These are phyloP conservation scores for Pteria penguin DNA, from an alignment of 2,888 invertebrate genomes.

Conservation along the genomic window DNA sequence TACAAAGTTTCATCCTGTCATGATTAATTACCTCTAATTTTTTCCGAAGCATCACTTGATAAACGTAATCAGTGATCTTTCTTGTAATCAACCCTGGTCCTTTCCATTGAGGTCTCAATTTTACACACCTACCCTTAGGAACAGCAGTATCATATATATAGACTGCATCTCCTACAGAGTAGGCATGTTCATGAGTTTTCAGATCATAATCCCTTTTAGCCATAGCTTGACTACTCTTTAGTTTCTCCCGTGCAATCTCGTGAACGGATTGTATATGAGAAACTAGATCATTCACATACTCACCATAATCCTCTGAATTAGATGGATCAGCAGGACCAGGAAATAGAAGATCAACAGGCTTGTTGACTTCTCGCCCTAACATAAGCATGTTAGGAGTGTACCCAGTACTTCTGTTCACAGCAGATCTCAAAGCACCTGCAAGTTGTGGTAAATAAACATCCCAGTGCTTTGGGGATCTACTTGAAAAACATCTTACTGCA, in stretches of 20 bases:
- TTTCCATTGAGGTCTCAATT: slow-evolving; percentile 22
- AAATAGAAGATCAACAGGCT: slow-evolving; percentile 37
- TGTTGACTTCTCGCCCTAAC: too few species aligned
- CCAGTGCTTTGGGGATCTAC: slow-evolving; percentile 35
- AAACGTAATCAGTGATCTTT: slow-evolving; percentile 13
- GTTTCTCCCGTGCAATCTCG: slow-evolving; percentile 14
- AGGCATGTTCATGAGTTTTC: background rate
- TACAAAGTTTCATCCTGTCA: slow-evolving; percentile 17
- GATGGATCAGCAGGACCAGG: background rate
- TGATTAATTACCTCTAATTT: slow-evolving; percentile 6
- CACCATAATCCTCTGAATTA: background rate
- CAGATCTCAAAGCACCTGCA: too few species aligned
- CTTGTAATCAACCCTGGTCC: slow-evolving; percentile 8
- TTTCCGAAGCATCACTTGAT: background rate
- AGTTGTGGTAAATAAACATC: slow-evolving; percentile 43
- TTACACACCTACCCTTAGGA: slow-evolving; percentile 2
- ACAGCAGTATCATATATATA: slow-evolving; percentile 13
- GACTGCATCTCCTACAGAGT: slow-evolving; percentile 8
- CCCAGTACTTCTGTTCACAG: too few species aligned
- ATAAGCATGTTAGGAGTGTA: too few species aligned
- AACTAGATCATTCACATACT: slow-evolving; percentile 14
- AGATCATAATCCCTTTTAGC: slow-evolving; percentile 36
- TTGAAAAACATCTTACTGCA: slow-evolving; percentile 32
- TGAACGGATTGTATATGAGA: slow-evolving; percentile 29
- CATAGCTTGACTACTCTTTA: slow-evolving; percentile 5